A percentile compares a stretch with the other conserved stretches of the same genome.
phyloP scores from a whole-genome alignment of 2,797 vertebrate genomes.

The Lacerta bilineata region DNA sequence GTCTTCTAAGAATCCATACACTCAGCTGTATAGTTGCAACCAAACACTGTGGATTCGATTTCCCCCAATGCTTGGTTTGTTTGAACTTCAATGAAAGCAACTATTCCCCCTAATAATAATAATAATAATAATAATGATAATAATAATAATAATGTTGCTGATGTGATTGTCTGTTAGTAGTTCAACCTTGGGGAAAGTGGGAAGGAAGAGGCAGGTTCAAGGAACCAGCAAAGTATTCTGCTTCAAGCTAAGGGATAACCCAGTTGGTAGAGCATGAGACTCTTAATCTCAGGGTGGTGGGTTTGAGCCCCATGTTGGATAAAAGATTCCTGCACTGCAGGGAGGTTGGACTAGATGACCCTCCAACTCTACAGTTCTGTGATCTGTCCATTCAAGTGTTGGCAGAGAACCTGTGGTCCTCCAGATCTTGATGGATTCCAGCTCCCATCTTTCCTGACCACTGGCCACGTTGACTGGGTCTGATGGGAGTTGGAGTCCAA shows the following conservation, averaged over 20 bases:
- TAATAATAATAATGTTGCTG: background rate
- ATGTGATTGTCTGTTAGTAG: background rate
- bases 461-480: background rate
- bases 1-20: conserved; percentile 50
- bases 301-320: too few relatives aligned
- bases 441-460: background rate
- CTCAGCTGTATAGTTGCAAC: conserved; percentile 50
- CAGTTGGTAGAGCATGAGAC: too few relatives aligned
- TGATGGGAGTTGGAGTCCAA: background rate
- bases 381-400: background rate
- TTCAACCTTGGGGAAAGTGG: background rate
- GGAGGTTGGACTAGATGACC: too few relatives aligned
- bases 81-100: background rate
- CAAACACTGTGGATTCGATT: conserved; percentile 58
- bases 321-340: too few relatives aligned
- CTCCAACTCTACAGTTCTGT: too few relatives aligned
- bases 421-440: background rate
- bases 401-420: background rate
- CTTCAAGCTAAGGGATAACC: too few relatives aligned
- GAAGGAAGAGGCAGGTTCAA: background rate
- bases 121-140: background rate
- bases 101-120: too few relatives aligned
- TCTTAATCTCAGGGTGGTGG: too few relatives aligned
- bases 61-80: conserved; percentile 42
- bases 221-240: background rate